Evolutionary conservation across 2,888 invertebrate genomes (phyloP).

Genomic region (Neria commutata): DNA sequence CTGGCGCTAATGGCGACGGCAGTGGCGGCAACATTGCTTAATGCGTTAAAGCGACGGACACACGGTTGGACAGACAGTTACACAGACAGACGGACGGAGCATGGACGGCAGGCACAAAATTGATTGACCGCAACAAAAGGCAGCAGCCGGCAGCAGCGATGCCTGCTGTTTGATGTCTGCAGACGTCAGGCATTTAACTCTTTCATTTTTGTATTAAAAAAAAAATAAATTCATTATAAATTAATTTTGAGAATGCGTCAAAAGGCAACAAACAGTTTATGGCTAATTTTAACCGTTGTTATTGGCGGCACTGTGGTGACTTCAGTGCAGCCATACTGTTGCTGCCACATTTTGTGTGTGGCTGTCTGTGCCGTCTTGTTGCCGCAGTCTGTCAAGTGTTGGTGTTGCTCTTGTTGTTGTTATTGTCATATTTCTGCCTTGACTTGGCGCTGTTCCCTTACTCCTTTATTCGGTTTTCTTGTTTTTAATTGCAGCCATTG

Average conservation of each 20-base stretch:
- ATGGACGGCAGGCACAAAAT: no score
- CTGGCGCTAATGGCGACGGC: no score
- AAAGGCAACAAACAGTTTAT: not conserved
- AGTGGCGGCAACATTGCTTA: not conserved
- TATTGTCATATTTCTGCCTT: no score
- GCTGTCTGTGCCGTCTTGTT: not conserved
- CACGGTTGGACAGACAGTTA: no score
- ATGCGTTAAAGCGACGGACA: not conserved
- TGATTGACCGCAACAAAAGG: conserved; percentile 4
- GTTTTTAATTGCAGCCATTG: not conserved
- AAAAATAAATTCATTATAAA: not conserved
- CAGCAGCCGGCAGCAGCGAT: conserved; percentile 12
- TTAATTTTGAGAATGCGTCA: not conserved
- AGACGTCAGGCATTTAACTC: no score
- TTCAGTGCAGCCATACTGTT: no score
- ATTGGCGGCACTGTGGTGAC: no score
- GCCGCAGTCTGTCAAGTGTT: no score
- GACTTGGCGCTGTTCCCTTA: not conserved
- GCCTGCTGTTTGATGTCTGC: conserved; percentile 31
- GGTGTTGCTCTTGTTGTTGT: no score
- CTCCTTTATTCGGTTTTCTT: not conserved
- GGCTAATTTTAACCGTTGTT: not conserved
- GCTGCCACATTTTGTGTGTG: not conserved
- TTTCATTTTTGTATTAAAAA: no score
- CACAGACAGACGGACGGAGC: no score